Base-by-base conservation (phyloP, 2,888 invertebrate species). In the Dolichomitus sp. region DNA sequence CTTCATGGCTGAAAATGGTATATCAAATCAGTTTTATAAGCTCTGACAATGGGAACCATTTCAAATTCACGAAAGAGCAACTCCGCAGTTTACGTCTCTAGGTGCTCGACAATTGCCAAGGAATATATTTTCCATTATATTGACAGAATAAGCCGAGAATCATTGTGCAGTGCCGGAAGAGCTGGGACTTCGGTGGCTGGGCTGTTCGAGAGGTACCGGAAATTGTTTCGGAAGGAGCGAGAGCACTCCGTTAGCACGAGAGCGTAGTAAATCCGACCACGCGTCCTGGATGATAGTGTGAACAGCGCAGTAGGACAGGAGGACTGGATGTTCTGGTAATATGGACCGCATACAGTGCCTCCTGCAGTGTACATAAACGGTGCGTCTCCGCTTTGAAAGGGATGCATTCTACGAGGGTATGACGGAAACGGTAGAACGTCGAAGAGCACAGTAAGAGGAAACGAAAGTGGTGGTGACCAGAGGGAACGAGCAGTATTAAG, bases 141-240 rank as follows among this genome's bases (percentile, higher is more conserved):
- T 30, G 42, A 2, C 30, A 72, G 72, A 72, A 72, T n/a, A 27
- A 12, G n/a, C 14, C 40, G 27, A 42, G 54, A 70, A 70, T 57
- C 7, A 45, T 57, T 27, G 19, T 11, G 9, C 19, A 57, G 70
- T 57, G 57, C 54, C 40, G 54, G 69, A 69, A 69, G 59, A 30
- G 52, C 45, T 30, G 48, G 23, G 54, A 40, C 23, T 69, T 40
- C n/a, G 54, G 27, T 9, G 42, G 17, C 11, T 30, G 7, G n/a
- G n/a, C 42, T 70, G 12, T 54, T 42, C 27, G 70, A 70, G 54
- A 54, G 54, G 54, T 45, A 19, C 45, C 59, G 72, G 72, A 59
- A 72, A 72, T 72, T 59, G 59, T 72, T 59, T 33, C 72, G 45
- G 72, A 52, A 42, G 40, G 69, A 69, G 52, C 14, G 11, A 27